phyloP scores from a whole-genome alignment of 2,888 invertebrate genomes.

The Leptinotarsa tumamoca region DNA sequence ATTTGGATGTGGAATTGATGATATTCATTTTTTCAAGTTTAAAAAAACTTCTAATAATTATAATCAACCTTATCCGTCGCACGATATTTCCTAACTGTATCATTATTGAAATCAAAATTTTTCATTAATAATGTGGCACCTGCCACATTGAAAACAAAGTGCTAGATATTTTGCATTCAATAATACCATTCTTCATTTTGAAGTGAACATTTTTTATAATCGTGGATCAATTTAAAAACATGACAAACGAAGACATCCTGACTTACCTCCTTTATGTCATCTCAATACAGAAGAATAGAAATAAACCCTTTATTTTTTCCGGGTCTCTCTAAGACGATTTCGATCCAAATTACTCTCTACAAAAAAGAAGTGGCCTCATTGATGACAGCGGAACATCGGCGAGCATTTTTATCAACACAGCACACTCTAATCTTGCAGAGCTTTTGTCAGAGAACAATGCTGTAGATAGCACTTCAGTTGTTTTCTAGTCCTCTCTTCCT shows the following conservation, averaged over 20 bases:
- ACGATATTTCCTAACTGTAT: too few relatives aligned
- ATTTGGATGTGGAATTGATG: too few relatives aligned
- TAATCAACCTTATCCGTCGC: too few relatives aligned
- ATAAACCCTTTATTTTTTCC: conserved; percentile 16
- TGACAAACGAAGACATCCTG: conserved; percentile 7
- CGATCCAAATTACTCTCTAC: conserved; percentile 32
- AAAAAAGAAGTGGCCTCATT: conserved; percentile 38
- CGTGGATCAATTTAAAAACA: background rate
- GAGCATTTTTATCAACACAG: conserved; percentile 47
- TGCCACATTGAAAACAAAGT: too few relatives aligned
- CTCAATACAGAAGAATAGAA: conserved; percentile 14
- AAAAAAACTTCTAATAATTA: too few relatives aligned
- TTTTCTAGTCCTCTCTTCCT: conserved; percentile 38
- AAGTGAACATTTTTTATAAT: background rate
- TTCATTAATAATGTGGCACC: too few relatives aligned
- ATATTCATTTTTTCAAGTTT: too few relatives aligned
- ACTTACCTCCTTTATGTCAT: conserved; percentile 1
- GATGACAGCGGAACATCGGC: conserved; percentile 36
- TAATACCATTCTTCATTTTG: background rate
- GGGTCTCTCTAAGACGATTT: conserved; percentile 30
- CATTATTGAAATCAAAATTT: too few relatives aligned
- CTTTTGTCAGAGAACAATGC: conserved; percentile 45
- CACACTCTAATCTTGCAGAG: conserved; percentile 42
- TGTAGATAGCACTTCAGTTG: conserved; percentile 44
- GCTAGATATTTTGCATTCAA: too few relatives aligned